Conservation (phyloP, 2,888 invertebrate species). For the Exocentrus adspersus region DNA sequence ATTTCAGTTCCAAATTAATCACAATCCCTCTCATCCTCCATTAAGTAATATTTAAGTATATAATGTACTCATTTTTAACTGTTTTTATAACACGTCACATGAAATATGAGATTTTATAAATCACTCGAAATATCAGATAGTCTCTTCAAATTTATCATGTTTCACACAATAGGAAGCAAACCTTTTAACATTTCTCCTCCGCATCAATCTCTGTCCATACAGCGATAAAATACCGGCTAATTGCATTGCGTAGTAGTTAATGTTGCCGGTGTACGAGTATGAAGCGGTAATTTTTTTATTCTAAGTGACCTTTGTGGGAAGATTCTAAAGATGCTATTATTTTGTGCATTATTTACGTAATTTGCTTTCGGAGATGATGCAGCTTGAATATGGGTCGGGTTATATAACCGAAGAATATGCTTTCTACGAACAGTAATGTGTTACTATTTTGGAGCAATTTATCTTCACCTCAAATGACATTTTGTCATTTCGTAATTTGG, state of each 20-base stretch:
- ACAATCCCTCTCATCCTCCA: neutral
- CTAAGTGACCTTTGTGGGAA: slow-evolving; percentile 31
- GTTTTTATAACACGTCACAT: neutral
- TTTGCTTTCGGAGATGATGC: slow-evolving; percentile 3
- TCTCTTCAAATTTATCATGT: neutral
- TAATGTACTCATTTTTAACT: neutral
- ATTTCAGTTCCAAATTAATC: neutral
- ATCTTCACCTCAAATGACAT: too few relatives aligned
- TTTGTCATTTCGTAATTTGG: too few relatives aligned
- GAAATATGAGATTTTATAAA: neutral
- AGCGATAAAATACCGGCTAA: neutral
- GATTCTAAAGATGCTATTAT: slow-evolving; percentile 30
- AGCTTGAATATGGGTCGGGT: neutral
- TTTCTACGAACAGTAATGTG: neutral
- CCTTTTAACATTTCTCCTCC: neutral
- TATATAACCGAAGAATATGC: slow-evolving; percentile 3
- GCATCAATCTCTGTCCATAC: neutral
- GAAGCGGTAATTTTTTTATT: slow-evolving; percentile 12
- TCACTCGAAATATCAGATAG: neutral
- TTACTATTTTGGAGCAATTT: neutral
- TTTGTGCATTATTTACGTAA: slow-evolving; percentile 34
- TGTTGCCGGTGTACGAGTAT: slow-evolving; percentile 1
- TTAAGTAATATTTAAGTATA: neutral
- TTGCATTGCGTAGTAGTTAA: slow-evolving; percentile 14
- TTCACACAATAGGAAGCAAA: neutral